phyloP scores from a whole-genome alignment of 2,113 vertebrate species.

The Colaptes auratus region DNA sequence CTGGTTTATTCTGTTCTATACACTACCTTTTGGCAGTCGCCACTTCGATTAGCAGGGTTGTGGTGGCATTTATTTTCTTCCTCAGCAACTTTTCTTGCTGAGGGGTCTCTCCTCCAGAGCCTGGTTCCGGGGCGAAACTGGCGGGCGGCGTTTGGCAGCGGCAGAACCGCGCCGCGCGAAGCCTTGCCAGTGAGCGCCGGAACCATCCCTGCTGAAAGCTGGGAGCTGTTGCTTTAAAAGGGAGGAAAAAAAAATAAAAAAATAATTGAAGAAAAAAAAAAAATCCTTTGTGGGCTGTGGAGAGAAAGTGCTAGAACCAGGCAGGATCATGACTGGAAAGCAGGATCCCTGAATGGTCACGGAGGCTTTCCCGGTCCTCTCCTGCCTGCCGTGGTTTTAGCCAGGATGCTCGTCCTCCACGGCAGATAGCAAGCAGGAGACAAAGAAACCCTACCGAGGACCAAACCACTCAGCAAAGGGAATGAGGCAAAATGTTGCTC shows the following conservation, averaged over 20 bases:
- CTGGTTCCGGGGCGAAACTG: background rate
- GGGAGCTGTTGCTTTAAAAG: constrained; percentile 84
- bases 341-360: constrained; percentile 79
- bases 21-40: background rate
- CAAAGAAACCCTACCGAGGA: constrained; percentile 52
- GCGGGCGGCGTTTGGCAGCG: accelerated
- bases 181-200: background rate
- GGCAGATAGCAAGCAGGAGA: constrained; percentile 66
- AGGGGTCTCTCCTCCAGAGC: background rate
- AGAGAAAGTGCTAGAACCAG: constrained; percentile 88
- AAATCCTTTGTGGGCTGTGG: constrained; percentile 81
- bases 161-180: background rate
- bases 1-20: too few relatives aligned
- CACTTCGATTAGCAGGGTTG: accelerated
- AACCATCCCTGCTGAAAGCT: constrained; percentile 56
- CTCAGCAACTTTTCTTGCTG: background rate
- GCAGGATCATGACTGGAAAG: constrained; percentile 85
- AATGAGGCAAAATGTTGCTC: constrained; percentile 78
- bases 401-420: constrained; percentile 66
- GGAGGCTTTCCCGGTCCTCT: constrained; percentile 65
- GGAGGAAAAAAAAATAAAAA: constrained; percentile 51
- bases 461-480: constrained; percentile 64
- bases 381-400: constrained; percentile 65
- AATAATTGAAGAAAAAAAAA: constrained; percentile 47
- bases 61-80: background rate